Conservation (phyloP, 2,888 invertebrate species). For the Melinaea menophilus region DNA sequence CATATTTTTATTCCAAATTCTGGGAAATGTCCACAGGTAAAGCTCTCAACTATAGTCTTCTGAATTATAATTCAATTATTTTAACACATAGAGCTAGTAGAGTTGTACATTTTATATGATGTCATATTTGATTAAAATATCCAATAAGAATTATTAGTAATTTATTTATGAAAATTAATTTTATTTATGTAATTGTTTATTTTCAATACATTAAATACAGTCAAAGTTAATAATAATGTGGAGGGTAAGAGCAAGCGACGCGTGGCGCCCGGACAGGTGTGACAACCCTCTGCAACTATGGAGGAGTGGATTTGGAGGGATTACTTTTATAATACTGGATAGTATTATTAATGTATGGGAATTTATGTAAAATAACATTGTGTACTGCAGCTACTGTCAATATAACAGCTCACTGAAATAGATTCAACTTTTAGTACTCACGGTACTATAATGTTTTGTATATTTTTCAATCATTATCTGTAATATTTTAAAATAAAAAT, state of each 20-base stretch:
- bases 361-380: background rate
- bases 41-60: no score
- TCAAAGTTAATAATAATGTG: conserved; percentile 2
- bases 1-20: no score
- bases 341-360: conserved; percentile 3
- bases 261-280: conserved; percentile 42
- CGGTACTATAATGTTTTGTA: no score
- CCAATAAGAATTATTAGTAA: background rate
- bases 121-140: conserved; percentile 7
- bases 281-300: conserved; percentile 30
- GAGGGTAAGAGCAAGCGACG: conserved; percentile 22
- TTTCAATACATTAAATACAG: conserved; percentile 1
- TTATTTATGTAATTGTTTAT: background rate
- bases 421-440: no score
- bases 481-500: no score
- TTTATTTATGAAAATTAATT: background rate
- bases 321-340: conserved; percentile 9
- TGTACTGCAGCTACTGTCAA: background rate
- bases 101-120: background rate
- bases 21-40: no score
- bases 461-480: no score
- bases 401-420: no score
- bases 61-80: conserved; percentile 2
- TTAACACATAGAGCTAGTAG: conserved; percentile 1
- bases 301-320: conserved; percentile 29